A percentile compares a stretch with the other conserved stretches of the same genome.
Conservation (phyloP, 2,113 vertebrate species). For the Megaleporinus macrocephalus region DNA sequence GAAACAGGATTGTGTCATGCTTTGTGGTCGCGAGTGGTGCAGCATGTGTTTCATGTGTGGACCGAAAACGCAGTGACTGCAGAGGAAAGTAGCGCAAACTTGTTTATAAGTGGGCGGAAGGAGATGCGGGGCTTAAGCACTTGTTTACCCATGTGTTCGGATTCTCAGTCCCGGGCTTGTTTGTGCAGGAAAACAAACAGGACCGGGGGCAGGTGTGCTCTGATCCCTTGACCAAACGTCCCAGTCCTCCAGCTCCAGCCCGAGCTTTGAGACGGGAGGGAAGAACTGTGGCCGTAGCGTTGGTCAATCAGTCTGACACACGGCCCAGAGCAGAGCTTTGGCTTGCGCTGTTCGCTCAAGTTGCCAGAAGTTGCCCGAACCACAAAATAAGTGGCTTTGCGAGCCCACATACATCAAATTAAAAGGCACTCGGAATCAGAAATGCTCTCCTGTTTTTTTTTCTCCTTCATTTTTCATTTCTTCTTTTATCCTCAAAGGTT, state of each 20-base stretch:
- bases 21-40: conserved; percentile 40
- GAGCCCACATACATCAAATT: conserved; percentile 60
- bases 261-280: conserved; percentile 55
- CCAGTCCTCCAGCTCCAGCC: conserved; percentile 34
- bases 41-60: conserved; percentile 23
- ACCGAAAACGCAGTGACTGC: conserved; percentile 1
- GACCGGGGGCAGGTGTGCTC: conserved; percentile 73
- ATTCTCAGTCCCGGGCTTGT: conserved; percentile 56
- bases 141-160: conserved; percentile 61
- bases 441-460: conserved; percentile 71
- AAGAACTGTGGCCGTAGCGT: conserved; percentile 61
- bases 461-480: conserved; percentile 37
- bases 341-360: conserved; percentile 60
- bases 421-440: conserved; percentile 63
- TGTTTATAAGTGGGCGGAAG: conserved; percentile 41
- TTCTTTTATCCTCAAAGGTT: conserved; percentile 15
- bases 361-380: conserved; percentile 68
- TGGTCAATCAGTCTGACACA: conserved; percentile 58
- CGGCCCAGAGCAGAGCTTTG: conserved; percentile 42
- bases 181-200: conserved; percentile 63
- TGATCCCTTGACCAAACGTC: conserved; percentile 59
- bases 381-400: conserved; percentile 76
- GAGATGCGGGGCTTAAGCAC: conserved; percentile 39
- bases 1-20: conserved; percentile 34
- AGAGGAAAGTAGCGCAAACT: not conserved